Base-by-base conservation (phyloP, 2,797 vertebrate species). In the Karalla daura region DNA sequence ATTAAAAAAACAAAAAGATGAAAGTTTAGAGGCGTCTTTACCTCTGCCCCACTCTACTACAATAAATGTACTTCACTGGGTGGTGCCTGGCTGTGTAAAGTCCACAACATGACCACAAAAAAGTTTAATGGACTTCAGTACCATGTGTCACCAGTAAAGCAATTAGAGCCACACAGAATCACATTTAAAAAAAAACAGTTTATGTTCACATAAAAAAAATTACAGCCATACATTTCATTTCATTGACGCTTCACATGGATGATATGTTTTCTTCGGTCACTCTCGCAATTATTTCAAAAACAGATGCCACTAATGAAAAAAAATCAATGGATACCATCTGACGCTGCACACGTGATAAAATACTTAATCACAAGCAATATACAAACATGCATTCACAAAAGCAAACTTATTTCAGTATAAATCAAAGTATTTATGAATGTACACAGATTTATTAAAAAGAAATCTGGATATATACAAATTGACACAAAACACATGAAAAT, bases 291-390 rank as follows among this genome's bases (percentile, higher is more conserved):
- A 36, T 49, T 35, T 21, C 5, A 12, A 58, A n/a, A 43, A 51
- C 28, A 30, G 28, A 30, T 30, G 0, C 51, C 23, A 40, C 50
- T 2, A 14, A 12, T 41, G 18, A 44, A 23, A 45, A 39, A 30
- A n/a, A 17, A 32, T 51, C n/a, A 73, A 8, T 70, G 27, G 37
- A 75, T 63, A 63, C 41, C 47, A 77, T 23, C 20, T 60, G 45
- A 77, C 41, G 69, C 28, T 21, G 9, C 21, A n/a, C 23, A 70
- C 3, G n/a, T 4, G 3, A 46, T 37, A 3, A 2, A 0, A 5
- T 44, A 64, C 10, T 10, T 28, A 6, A 55, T 23, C 23, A 40
- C 25, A 27, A n/a, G 4, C 5, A 36, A 61, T 5, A 37, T 27
- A 52, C 1, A 45, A 3, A 33, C 15, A n/a, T 21, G 0, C 28